These are phyloP conservation scores for Lates calcarifer DNA, from an alignment of 2,113 vertebrate genomes.

Conservation along the genomic window DNA sequence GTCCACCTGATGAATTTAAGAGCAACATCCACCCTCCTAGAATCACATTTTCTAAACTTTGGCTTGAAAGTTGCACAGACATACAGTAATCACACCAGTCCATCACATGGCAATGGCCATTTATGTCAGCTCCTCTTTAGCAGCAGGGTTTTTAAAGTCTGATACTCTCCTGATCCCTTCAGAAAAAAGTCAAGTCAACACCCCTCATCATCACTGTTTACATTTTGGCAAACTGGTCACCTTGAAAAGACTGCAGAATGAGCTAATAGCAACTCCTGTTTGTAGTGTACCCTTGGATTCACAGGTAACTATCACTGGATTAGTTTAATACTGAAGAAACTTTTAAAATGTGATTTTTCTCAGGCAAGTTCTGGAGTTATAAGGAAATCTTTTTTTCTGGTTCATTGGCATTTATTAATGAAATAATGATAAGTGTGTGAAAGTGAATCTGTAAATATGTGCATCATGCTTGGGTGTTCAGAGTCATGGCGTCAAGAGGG, in stretches of 20 bases:
- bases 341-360: neutral
- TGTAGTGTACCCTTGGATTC: neutral
- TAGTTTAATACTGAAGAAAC: no score
- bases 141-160: neutral
- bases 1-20: slow-evolving; percentile 2
- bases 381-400: no score
- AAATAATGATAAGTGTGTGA: no score
- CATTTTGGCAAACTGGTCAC: neutral
- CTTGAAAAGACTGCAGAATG: neutral
- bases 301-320: no score
- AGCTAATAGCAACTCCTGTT: neutral
- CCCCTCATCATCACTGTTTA: neutral
- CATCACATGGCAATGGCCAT: neutral
- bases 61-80: neutral
- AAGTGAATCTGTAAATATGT: no score
- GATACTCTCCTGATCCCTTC: neutral
- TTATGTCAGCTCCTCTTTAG: neutral
- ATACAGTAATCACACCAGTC: neutral
- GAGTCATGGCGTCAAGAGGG: no score
- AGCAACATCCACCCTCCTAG: neutral
- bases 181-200: neutral
- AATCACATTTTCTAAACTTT: neutral
- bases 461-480: no score
- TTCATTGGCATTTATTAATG: no score
- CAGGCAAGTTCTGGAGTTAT: neutral